phyloP scores from a whole-genome alignment of 1,140 invertebrate genomes.

The Hyles euphorbiae region DNA sequence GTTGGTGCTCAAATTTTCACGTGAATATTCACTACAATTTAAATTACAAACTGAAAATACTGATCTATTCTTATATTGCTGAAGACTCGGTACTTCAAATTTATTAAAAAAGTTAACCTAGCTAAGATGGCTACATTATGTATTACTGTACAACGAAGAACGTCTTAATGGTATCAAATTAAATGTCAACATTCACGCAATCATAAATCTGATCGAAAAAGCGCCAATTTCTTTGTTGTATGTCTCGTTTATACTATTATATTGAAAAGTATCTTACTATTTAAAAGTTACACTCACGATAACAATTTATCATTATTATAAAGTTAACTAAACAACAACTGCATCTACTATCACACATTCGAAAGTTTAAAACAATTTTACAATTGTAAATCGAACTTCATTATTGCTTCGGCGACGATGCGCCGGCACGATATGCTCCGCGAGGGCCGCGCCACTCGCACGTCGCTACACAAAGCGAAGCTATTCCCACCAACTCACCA shows the following conservation, averaged over 20 bases:
- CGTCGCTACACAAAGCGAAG: too few relatives aligned
- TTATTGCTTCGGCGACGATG: conserved; percentile 73
- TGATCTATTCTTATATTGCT: conserved; percentile 50
- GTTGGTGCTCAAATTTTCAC: conserved; percentile 45
- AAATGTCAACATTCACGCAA: conserved; percentile 38
- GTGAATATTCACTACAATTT: conserved; percentile 44
- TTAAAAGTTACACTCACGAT: conserved; percentile 73
- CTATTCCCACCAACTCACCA: conserved; percentile 5
- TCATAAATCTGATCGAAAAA: conserved; percentile 51
- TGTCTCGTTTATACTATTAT: conserved; percentile 38
- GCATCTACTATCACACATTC: conserved; percentile 77
- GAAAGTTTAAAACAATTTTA: conserved; percentile 76
- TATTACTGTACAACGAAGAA: conserved; percentile 70
- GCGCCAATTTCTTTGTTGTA: conserved; percentile 41
- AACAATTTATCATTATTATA: conserved; percentile 70
- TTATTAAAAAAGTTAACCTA: conserved; percentile 72
- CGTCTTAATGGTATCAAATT: conserved; percentile 55
- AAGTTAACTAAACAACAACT: conserved; percentile 76
- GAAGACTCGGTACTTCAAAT: conserved; percentile 57
- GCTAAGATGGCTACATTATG: conserved; percentile 69
- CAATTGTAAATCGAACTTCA: conserved; percentile 70
- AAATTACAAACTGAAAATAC: conserved; percentile 50
- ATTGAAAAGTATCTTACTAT: conserved; percentile 56
- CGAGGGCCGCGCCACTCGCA: conserved; percentile 12
- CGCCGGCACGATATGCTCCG: conserved; percentile 55